Evolutionary conservation across 2,113 vertebrate genomes (phyloP).

Genomic region (Chascanopsetta lugubris): DNA sequence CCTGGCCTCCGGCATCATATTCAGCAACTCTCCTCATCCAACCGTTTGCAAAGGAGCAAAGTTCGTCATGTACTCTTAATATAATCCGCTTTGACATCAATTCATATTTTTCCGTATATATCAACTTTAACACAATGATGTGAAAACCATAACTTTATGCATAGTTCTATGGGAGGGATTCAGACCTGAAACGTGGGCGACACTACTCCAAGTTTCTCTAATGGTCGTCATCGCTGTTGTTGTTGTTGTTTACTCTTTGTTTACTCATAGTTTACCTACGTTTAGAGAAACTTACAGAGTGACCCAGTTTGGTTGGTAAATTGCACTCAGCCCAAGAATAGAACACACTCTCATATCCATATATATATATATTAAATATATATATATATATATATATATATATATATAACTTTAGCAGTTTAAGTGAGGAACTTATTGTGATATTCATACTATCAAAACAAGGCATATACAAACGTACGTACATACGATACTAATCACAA

Average conservation of each 20-base stretch:
- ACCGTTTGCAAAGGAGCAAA: conserved; percentile 15
- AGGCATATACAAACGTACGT: conserved; percentile 71
- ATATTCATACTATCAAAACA: conserved; percentile 73
- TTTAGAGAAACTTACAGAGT: conserved; percentile 53
- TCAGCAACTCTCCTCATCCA: not conserved
- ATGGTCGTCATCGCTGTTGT: too few relatives aligned
- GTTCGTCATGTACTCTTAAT: conserved; percentile 7
- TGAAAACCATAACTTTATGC: conserved; percentile 56
- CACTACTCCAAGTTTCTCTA: conserved; percentile 45
- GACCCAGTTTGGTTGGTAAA: conserved; percentile 63
- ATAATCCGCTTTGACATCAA: conserved; percentile 5
- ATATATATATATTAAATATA: conserved; percentile 25
- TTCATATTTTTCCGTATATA: conserved; percentile 8
- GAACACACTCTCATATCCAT: conserved; percentile 48
- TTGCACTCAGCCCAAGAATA: conserved; percentile 76
- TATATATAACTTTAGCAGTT: conserved; percentile 50
- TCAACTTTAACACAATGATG: conserved; percentile 8
- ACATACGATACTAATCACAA: conserved; percentile 72
- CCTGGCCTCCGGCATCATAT: not conserved
- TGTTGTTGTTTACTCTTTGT: too few relatives aligned
- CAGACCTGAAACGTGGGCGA: conserved; percentile 39
- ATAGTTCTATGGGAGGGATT: conserved; percentile 71
- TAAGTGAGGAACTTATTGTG: conserved; percentile 57
- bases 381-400: conserved; percentile 31
- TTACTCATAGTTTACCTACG: too few relatives aligned